Conservation (phyloP, 2,888 invertebrate species). For the Gerris lacustris region DNA sequence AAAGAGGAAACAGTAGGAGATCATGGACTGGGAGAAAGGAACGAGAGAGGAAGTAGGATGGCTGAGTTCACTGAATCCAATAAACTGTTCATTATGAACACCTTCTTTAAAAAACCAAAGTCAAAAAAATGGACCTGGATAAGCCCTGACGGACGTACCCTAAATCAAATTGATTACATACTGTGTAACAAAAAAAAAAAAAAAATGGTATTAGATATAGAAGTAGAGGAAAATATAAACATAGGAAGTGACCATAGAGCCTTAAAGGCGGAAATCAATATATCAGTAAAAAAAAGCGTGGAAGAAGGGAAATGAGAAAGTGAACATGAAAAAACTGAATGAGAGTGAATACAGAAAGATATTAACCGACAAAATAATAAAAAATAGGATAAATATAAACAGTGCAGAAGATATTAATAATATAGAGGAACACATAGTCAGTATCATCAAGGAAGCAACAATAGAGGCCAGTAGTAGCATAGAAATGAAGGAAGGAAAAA, state of each 20-base stretch:
- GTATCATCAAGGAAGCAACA: not conserved
- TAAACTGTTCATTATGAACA: not conserved
- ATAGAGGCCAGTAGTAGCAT: not conserved
- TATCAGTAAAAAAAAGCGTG: not conserved
- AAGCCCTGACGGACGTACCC: conserved; percentile 1
- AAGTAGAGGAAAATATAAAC: not conserved
- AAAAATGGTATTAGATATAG: conserved; percentile 3
- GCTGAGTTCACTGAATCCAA: not conserved
- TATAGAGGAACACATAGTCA: not conserved
- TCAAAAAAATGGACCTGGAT: conserved; percentile 9
- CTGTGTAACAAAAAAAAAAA: not conserved
- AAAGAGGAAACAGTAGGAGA: too few relatives aligned
- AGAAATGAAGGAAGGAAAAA: not conserved
- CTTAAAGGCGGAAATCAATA: not conserved
- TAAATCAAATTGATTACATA: conserved; percentile 8
- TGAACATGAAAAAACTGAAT: not conserved
- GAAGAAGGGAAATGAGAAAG: not conserved
- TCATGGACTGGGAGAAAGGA: too few relatives aligned
- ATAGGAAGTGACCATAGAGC: conserved; percentile 5
- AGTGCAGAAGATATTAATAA: not conserved
- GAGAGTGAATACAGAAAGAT: not conserved
- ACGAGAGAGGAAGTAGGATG: not conserved
- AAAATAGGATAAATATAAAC: not conserved
- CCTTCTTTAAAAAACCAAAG: conserved; percentile 2
- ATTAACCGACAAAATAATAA: not conserved